These are phyloP conservation scores for Penaeus monodon DNA, from an alignment of 2,888 invertebrate genomes.

Conservation along the genomic window DNA sequence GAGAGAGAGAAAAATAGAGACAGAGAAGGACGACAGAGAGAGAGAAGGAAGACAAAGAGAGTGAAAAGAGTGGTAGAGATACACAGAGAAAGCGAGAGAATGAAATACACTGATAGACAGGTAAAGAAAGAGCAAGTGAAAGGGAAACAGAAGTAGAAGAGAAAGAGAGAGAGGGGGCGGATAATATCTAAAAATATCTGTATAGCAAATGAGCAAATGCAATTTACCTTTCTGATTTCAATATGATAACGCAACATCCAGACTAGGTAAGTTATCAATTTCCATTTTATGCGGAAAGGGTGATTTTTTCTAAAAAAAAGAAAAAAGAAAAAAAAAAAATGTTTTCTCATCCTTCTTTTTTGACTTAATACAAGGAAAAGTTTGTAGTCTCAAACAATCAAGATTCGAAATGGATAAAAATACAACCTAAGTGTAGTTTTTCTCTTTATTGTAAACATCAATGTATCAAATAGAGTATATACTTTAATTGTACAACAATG, in stretches of 20 bases:
- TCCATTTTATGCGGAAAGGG: too few species aligned
- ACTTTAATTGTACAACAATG: conserved; percentile 58
- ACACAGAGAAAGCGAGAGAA: conserved; percentile 3
- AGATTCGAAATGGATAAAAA: neutral
- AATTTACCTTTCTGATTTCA: too few species aligned
- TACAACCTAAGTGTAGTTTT: conserved; percentile 20
- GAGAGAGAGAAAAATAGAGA: conserved; percentile 33
- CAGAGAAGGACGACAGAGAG: conserved; percentile 9
- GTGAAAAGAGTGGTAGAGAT: neutral
- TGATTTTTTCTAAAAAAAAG: too few species aligned
- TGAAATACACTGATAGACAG: neutral
- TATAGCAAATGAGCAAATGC: too few species aligned
- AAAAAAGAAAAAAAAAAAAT: too few species aligned
- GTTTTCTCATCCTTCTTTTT: too few species aligned
- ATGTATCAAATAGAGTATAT: conserved; percentile 61
- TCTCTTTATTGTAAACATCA: conserved; percentile 58
- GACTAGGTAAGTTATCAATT: too few species aligned
- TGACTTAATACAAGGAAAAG: too few species aligned
- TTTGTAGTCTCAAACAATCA: too few species aligned
- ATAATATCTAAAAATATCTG: neutral
- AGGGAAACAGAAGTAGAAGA: neutral
- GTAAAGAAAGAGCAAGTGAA: neutral
- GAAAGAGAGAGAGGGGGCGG: neutral
- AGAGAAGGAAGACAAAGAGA: neutral
- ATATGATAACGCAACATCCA: too few species aligned